Evolutionary conservation across 2,888 invertebrate species (phyloP).

Genomic region (Entomobrya multifasciata): DNA sequence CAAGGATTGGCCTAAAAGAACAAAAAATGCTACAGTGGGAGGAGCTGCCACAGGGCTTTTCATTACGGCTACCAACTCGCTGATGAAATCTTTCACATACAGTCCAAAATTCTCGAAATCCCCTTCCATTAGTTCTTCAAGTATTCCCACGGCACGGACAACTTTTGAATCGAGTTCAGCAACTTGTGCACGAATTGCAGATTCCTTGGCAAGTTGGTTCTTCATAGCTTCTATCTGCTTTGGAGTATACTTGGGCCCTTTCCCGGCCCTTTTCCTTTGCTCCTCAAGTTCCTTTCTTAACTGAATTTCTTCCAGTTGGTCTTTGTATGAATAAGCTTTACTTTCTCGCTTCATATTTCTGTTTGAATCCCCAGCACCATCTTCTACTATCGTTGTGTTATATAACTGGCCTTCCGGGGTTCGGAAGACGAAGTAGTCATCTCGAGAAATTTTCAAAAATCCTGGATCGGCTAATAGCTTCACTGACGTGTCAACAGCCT

Average conservation of each 20-base stretch:
- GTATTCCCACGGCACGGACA: conserved; percentile 80
- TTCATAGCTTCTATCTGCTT: conserved; percentile 97
- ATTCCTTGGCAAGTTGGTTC: conserved; percentile 92
- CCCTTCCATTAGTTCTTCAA: conserved; percentile 81
- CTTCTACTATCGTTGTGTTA: conserved; percentile 88
- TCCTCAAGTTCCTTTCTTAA: conserved; percentile 95
- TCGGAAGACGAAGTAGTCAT: conserved; percentile 90
- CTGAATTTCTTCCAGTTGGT: conserved; percentile 96
- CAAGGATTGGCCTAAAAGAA: conserved; percentile 83
- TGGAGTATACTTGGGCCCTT: conserved; percentile 87
- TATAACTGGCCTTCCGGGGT: conserved; percentile 95
- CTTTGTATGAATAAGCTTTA: conserved; percentile 97
- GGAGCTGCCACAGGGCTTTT: conserved; percentile 90
- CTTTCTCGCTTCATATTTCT: conserved; percentile 95
- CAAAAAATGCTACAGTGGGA: conserved; percentile 84
- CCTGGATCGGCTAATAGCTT: conserved; percentile 84
- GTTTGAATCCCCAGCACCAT: conserved; percentile 75
- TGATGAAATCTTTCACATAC: conserved; percentile 84
- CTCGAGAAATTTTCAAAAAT: conserved; percentile 88
- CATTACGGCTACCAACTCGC: conserved; percentile 85
- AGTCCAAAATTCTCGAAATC: conserved; percentile 83
- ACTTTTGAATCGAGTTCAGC: conserved; percentile 80
- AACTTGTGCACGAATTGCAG: conserved; percentile 84
- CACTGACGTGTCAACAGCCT: conserved; percentile 55
- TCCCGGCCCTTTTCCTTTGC: conserved; percentile 89